Base-by-base conservation (phyloP, 2,888 invertebrate genomes). In the Strigamia crassipes region DNA sequence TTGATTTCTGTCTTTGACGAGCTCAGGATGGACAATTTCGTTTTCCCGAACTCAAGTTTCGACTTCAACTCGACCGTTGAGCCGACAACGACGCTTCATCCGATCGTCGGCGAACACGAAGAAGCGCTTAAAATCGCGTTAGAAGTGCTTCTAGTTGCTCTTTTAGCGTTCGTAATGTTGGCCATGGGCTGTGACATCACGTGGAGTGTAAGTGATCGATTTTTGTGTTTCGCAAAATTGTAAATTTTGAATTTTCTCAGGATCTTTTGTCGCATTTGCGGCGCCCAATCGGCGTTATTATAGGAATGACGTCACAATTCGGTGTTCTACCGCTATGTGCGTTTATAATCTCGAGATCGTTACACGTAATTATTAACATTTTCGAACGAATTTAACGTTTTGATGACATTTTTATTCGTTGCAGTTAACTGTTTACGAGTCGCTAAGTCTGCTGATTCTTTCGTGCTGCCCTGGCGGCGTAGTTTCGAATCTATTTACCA, bases 391-490 rank as follows among this genome's bases (percentile, higher is more conserved):
- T n/a, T n/a, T n/a, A n/a, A n/a, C n/a, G n/a, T n/a, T n/a, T n/a
- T n/a, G n/a, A n/a, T n/a, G n/a, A n/a, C n/a, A n/a, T n/a, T n/a
- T n/a, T n/a, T n/a, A n/a, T n/a, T n/a, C n/a, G n/a, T n/a, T n/a
- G n/a, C 27, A 51, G 80, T 51, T 80, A 23, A 41, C 80, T 10
- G 8, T 27, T 23, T 81, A 77, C 42, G 85, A 86, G 5, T 86
- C 86, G n/a, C 85, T 87, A n/a, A 87, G 87, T n/a, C 85, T 87
- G 85, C 82, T 87, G 18, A 85, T 87, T 18, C 84, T 86, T 81
- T 86, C 86, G 0, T 86, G 86, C 83, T 86, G 86, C 83, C 87
- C 87, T 0, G 86, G 87, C 3, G 87, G 87, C 4, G 85, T 86
- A 8, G 85, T 86, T 1, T 86, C 87, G 10, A 87, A 87, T 83